Base-by-base conservation (phyloP, 2,113 vertebrate genomes). In the Pteronura brasiliensis region DNA sequence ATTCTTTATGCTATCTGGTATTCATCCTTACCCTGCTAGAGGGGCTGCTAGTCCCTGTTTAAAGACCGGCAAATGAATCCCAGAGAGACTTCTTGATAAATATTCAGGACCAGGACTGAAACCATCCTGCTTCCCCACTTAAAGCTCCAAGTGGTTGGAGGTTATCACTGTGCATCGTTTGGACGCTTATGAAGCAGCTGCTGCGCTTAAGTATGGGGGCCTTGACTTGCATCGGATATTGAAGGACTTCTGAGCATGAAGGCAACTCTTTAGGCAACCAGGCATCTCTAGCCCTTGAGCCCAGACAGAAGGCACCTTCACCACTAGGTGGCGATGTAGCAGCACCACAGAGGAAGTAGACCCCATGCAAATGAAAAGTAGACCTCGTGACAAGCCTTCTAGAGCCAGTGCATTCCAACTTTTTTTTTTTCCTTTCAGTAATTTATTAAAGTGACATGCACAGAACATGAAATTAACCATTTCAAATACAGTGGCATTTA, bases 301-400 rank as follows among this genome's bases (percentile, higher is more conserved):
- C 27, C 63, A 2, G 49, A 8, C 15, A 0, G 36, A 67, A 94
- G 57, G 34, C 14, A 3, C 5, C 69, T 67, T 96, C 31, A 34
- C 92, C 97, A 96, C 95, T 90, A 97, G 97, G 71, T 96, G 97
- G 98, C 11, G 87, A n/a, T 82, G 69, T 63, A 88, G 55, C 65
- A 74, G 59, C 95, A 39, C 65, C 1, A 0, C 59, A 63, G 18
- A 36, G 9, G 20, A 21, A 18, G 65, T 10, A 17, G 34, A 36
- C 47, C 6, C 14, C 0, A 2, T 0, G 52, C 69, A 23, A 4
- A 18, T 0, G 4, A 17, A 39, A 63, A 36, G 12, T 6, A 31
- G 20, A 55, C 59, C 21, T 44, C 7, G 7, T 0, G 18, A 36
- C 6, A 7, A 36, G 44, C 29, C 55, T 49, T 96, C n/a, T 31